Conservation (phyloP, 2,113 vertebrate genomes). For the Microcebus ravelobensis region DNA sequence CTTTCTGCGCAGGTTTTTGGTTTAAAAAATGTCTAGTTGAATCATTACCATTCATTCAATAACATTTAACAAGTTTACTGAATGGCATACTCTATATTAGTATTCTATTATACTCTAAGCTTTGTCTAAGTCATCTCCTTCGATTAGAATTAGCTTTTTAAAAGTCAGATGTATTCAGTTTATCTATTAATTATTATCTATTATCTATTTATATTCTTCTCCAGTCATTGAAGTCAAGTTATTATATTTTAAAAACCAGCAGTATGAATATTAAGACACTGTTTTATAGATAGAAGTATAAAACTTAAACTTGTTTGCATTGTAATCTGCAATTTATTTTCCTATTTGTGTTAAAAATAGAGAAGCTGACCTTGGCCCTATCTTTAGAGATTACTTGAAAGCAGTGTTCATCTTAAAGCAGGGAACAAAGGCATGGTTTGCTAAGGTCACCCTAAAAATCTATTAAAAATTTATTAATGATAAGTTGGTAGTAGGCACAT, state of each 20-base stretch:
- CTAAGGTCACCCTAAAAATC: constrained; percentile 66
- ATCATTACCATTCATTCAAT: neutral
- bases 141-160: neutral
- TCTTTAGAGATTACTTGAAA: constrained; percentile 65
- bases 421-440: constrained; percentile 46
- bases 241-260: neutral
- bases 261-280: neutral
- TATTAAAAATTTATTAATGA: constrained; percentile 60
- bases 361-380: constrained; percentile 53
- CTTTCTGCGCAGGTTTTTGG: neutral
- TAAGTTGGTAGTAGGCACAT: constrained; percentile 61
- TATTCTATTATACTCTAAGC: neutral
- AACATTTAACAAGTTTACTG: neutral
- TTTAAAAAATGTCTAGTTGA: neutral
- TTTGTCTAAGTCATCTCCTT: neutral
- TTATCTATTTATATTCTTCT: neutral
- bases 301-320: neutral
- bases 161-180: neutral
- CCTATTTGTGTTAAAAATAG: constrained; percentile 68
- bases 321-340: constrained; percentile 71
- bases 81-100: neutral
- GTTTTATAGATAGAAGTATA: neutral
- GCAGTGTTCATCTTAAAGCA: constrained; percentile 50
- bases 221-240: neutral
- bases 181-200: neutral